A percentile compares a stretch with the other conserved stretches of the same genome.
These are phyloP conservation scores for Caligus rogercresseyi DNA, from an alignment of 1,140 invertebrate species.

Conservation along the genomic window DNA sequence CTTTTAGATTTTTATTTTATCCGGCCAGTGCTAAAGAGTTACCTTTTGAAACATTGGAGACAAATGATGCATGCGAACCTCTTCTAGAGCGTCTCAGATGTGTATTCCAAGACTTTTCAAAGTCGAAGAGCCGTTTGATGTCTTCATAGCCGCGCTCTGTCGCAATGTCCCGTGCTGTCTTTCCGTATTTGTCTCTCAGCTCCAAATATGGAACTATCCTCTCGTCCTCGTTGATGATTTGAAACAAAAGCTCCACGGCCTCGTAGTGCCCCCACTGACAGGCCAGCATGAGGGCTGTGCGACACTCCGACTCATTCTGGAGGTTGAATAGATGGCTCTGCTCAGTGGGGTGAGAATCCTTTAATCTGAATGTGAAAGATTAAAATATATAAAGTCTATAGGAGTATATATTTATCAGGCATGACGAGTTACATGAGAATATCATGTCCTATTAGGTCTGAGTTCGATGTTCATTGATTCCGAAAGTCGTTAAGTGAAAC, in stretches of 20 bases:
- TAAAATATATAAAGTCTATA: background rate
- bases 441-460: no score
- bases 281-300: background rate
- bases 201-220: background rate
- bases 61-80: background rate
- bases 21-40: no score
- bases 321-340: background rate
- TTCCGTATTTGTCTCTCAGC: background rate
- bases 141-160: background rate
- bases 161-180: background rate
- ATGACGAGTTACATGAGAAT: no score
- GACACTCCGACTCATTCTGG: background rate
- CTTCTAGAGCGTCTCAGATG: background rate
- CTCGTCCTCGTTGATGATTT: background rate
- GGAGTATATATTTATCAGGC: background rate
- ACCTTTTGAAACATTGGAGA: background rate
- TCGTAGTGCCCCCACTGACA: background rate
- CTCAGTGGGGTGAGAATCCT: background rate
- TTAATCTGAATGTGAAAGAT: background rate
- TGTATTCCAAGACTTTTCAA: background rate
- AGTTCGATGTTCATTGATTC: no score
- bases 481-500: no score
- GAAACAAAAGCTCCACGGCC: background rate
- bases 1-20: no score
- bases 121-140: background rate